phyloP scores from a whole-genome alignment of 2,113 vertebrate species.

The Electrona antarctica region DNA sequence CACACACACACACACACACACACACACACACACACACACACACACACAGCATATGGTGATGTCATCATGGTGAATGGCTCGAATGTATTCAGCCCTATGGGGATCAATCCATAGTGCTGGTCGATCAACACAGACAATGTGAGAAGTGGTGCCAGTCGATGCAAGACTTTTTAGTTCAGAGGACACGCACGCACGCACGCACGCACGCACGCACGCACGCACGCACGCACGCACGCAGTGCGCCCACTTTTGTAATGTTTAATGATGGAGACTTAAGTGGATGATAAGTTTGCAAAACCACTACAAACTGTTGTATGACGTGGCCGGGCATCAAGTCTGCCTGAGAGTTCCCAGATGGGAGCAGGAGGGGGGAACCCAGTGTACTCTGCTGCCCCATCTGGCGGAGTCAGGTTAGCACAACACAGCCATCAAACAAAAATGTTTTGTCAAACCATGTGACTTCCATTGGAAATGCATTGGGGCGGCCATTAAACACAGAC shows the following conservation, averaged over 20 bases:
- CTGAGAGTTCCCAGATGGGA: too few species aligned
- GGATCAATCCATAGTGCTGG: constrained; percentile 26
- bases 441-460: too few species aligned
- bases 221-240: not conserved
- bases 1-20: too few species aligned
- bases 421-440: not conserved
- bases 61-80: too few species aligned
- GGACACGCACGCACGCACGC: not conserved
- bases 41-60: too few species aligned
- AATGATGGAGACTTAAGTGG: not conserved
- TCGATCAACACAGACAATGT: constrained; percentile 32
- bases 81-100: constrained; percentile 13
- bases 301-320: not conserved
- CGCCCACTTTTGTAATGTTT: not conserved
- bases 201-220: not conserved
- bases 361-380: too few species aligned
- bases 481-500: too few species aligned
- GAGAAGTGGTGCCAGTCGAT: constrained; percentile 47
- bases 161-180: constrained; percentile 29
- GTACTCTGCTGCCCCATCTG: too few species aligned
- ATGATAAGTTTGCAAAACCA: not conserved
- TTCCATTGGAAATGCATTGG: too few species aligned
- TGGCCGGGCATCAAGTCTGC: too few species aligned
- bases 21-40: too few species aligned
- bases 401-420: too few species aligned